Base-by-base conservation (phyloP, 37 sponge, comb jelly and placozoan genomes). In the Tethya wilhelma region DNA sequence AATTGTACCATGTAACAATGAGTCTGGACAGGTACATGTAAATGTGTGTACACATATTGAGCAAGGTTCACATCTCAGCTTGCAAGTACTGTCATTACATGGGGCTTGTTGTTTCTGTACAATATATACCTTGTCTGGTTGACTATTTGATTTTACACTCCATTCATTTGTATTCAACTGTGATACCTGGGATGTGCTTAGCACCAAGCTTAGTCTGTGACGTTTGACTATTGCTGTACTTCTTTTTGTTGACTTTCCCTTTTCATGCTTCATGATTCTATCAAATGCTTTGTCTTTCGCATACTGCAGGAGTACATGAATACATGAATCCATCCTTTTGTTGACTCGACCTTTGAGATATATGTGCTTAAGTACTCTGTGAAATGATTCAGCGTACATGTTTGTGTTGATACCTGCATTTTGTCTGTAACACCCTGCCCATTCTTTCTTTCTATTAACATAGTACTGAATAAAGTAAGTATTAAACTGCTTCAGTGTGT, bases 371-470 rank as follows among this genome's bases (percentile, higher is more conserved):
- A 91, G 67, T 0, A 70, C 32, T 14, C 80, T 43, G 38, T 91
- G 87, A 44, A 91, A 91, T n/a, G 84, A 80, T 64, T 91, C 92
- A 31, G 72, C 59, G 34, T 17, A 66, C 87, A 87, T 91, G 66
- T 91, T 86, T 11, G 84, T 87, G 63, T 86, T 87, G 34, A 82
- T 69, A 22, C 23, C n/a, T 62, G 77, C 43, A 45, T 67, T 74
- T 30, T 26, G 33, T 26, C 91, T 31, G 37, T 78, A 83, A 36
- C 84, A 91, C 6, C 44, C 23, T 32, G 92, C 92, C 88, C 92
- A 91, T 40, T 78, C 56, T 39, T 69, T 66, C 43, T 44, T 46
- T 11, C 78, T 39, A n/a, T 20, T 2, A 22, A 37, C 62, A 75
- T 90, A 90, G 22, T 64, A n/a, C 46, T 36, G 39, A 11, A 39